A percentile compares a stretch with the other conserved stretches of the same genome.
These are phyloP conservation scores for Seriola dumerili DNA, from an alignment of 2,113 vertebrate species.

Conservation along the genomic window DNA sequence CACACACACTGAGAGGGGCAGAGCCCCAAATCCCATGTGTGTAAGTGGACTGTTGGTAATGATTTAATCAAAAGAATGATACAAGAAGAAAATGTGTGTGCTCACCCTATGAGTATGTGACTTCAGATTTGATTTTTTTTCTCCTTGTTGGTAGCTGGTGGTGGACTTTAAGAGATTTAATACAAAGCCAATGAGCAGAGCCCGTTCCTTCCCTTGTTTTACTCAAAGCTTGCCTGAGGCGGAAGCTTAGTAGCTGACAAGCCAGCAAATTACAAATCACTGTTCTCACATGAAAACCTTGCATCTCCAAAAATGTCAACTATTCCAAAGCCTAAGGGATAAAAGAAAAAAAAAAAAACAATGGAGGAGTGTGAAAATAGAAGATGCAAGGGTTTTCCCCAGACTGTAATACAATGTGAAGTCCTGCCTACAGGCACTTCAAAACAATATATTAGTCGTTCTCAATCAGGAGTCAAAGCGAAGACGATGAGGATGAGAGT, in stretches of 20 bases:
- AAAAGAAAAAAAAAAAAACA: neutral
- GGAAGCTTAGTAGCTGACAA: neutral
- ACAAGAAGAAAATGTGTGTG: neutral
- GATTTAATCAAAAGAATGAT: neutral
- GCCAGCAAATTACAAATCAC: slow-evolving; percentile 6
- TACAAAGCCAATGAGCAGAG: neutral
- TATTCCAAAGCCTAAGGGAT: neutral
- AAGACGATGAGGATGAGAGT: slow-evolving; percentile 9
- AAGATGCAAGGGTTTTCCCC: slow-evolving; percentile 11
- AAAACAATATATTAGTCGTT: neutral
- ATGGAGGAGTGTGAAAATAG: neutral
- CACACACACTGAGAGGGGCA: neutral
- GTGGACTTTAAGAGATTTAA: neutral
- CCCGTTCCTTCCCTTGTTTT: neutral
- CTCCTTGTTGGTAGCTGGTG: neutral
- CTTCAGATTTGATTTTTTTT: neutral
- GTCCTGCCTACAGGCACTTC: neutral
- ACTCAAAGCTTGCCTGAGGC: neutral
- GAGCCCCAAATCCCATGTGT: neutral
- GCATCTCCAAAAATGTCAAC: slow-evolving; percentile 1
- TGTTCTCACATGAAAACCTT: neutral
- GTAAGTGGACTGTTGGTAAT: neutral
- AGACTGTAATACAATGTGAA: neutral
- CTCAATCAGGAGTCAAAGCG: slow-evolving; percentile 18
- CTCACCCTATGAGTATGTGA: neutral